A percentile compares a stretch with the other conserved stretches of the same genome.
Conservation (phyloP, 2,888 invertebrate genomes). For the Plutella xylostella region DNA sequence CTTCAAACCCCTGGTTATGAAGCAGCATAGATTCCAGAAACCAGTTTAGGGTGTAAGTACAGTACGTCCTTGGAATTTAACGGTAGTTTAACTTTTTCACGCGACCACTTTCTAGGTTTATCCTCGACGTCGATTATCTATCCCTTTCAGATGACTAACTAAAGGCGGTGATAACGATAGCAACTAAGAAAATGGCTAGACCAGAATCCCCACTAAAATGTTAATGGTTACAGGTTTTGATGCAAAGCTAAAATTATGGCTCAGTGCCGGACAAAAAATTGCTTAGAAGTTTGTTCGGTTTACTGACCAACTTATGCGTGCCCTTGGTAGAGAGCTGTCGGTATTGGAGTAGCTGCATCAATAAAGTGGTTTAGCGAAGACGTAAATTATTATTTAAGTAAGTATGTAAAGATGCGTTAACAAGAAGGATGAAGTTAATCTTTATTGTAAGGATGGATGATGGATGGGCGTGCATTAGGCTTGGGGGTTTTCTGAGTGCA, state of each 20-base stretch:
- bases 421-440: neutral
- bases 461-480: too few species aligned
- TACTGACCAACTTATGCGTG: too few species aligned
- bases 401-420: neutral
- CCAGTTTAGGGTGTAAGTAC: constrained; percentile 14
- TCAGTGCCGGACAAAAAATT: constrained; percentile 20
- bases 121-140: neutral
- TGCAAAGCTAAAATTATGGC: constrained; percentile 39
- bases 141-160: neutral
- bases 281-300: constrained; percentile 15
- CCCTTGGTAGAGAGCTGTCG: too few species aligned
- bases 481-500: too few species aligned
- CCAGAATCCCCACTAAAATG: constrained; percentile 26
- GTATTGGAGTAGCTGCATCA: too few species aligned
- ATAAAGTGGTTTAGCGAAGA: too few species aligned
- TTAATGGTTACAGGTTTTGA: constrained; percentile 60
- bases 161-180: neutral
- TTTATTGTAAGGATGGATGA: neutral
- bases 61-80: constrained; percentile 53
- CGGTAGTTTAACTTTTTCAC: constrained; percentile 26
- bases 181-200: neutral
- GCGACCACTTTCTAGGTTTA: neutral
- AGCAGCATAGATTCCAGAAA: constrained; percentile 8
- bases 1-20: constrained; percentile 9
- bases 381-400: neutral